Evolutionary conservation across 2,888 invertebrate genomes (phyloP), one percentile per base, ranked within the genome.

Genomic region (Polydrusus pterygomalis): DNA sequence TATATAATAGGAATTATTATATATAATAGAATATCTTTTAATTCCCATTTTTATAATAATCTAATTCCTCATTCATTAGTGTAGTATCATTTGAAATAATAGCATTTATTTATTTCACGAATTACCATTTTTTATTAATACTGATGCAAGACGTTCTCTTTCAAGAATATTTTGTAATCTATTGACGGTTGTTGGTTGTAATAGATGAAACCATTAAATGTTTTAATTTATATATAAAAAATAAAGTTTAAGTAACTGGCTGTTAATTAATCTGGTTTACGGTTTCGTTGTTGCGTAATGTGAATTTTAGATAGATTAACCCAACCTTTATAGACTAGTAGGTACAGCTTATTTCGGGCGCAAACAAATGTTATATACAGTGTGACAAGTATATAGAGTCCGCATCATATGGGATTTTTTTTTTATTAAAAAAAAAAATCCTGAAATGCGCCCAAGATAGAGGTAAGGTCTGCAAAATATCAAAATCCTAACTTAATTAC

Each of bases 151-250:
- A 58, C 20, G 30, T 43, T 58, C 40, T 25, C 56, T 56, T 45
- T 69, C 43, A 45, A 20, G 45, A 56, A 45, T 30, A 18, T 72
- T 56, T 64, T 34, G 51, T 40, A 49, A 45, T 17, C 34, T 30
- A 47, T 67, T 54, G 56, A 54, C 30, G 13, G 40, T n/a, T 8
- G 20, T 17, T 17, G 13, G 40, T n/a, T 8, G 20, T 17, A 15
- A 47, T 56, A 54, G 43, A 69, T 69, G 45, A 58, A 69, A 69
- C 45, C 56, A 45, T 69, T n/a, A 58, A 56, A 56, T 45, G 8
- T 34, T 30, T 9, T 10, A 34, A 34, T 43, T 9, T 25, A 25
- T 25, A 25, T 25, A 40, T 68, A 34, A 49, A 34, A 54, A 43
- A 54, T 13, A 56, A 15, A n/a, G 56, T 56, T 56, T 56, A 56